Conservation (phyloP, 2,113 vertebrate genomes). For the Baryphthengus martii region DNA sequence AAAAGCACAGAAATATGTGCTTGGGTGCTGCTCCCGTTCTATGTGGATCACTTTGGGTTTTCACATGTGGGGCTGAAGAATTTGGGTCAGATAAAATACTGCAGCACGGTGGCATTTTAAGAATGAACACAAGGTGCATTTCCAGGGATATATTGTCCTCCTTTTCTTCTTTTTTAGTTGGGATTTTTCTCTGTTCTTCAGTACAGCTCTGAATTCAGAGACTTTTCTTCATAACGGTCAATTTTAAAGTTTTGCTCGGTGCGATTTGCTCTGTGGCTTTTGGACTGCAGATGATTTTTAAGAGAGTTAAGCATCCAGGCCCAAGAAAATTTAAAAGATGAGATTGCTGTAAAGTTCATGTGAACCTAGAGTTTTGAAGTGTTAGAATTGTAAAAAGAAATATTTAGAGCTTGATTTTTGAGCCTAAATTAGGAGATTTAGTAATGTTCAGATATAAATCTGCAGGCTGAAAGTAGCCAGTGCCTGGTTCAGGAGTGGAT, state of each 20-base stretch:
- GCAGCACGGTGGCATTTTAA: neutral
- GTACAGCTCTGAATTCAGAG: neutral
- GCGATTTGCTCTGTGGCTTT: neutral
- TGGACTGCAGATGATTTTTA: neutral
- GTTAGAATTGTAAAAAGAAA: neutral
- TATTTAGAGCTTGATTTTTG: neutral
- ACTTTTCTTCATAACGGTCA: neutral
- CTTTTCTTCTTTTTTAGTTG: neutral
- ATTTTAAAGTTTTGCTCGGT: neutral
- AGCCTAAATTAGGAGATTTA: neutral
- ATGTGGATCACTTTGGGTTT: neutral
- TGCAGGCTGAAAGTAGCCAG: neutral
- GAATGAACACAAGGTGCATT: neutral
- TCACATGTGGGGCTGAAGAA: neutral
- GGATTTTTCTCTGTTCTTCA: neutral
- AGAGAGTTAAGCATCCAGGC: neutral
- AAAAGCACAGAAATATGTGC: rapidly evolving
- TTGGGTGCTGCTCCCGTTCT: neutral
- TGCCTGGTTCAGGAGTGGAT: neutral
- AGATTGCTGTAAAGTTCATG: rapidly evolving
- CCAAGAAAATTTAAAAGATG: neutral
- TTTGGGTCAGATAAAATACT: neutral
- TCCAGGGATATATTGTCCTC: neutral
- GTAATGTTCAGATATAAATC: neutral
- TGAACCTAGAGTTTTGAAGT: neutral